Base-by-base conservation (phyloP, 2,113 vertebrate genomes). In the Fulmarus glacialis region DNA sequence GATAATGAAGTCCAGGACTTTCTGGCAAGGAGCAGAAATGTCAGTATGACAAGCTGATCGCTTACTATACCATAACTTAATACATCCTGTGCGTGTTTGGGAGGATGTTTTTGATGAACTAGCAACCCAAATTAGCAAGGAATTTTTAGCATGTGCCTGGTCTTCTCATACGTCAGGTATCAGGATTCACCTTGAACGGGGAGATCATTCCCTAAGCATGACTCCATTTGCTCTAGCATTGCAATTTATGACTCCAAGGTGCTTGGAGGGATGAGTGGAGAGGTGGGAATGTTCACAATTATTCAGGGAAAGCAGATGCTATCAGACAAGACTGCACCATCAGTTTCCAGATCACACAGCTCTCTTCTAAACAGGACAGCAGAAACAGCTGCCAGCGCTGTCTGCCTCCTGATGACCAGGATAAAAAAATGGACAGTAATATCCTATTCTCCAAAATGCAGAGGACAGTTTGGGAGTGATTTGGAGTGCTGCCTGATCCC, bases 51-150 rank as follows among this genome's bases (percentile, higher is more conserved):
- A 96, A 91, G 87, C 90, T 42, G 96, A 97, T 98, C 97, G 20
- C 82, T 96, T 91, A 94, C 95, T 82, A 94, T 92, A 92, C 93
- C 97, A 98, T 97, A 97, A 98, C 98, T 97, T 95, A 97, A 97
- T 92, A 97, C 96, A 97, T 97, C 97, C 98, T 97, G 86, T 84
- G 96, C 80, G 36, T 96, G 93, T 95, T 97, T 98, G 95, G 95
- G 97, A 98, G 98, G 98, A 99, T 99, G 98, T 99, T 99, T 99
- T 98, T 98, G 98, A 99, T 99, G 98, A 98, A 98, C 96, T 97
- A 94, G 96, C 97, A 98, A 89, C 98, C 97, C 98, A 97, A 98
- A 98, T 98, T 99, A 99, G 98, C 95, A 98, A 97, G 97, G 97
- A 96, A 98, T 98, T 98, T 98, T 98, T 98, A 98, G 97, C 98